Evolutionary conservation across 2,888 invertebrate genomes (phyloP).

Genomic region (Spicauda simplicius): DNA sequence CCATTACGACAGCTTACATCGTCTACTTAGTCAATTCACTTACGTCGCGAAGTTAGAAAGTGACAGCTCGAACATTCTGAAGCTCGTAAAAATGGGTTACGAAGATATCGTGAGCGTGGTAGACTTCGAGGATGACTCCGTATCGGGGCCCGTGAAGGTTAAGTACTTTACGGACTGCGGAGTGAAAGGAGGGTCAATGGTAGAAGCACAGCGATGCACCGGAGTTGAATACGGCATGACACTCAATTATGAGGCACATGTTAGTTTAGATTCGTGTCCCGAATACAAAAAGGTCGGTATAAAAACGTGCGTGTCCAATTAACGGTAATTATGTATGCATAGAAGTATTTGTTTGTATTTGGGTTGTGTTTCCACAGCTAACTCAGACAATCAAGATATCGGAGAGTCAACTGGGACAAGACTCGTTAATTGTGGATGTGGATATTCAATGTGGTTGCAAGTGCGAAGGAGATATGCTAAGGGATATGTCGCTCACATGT

Average conservation of each 20-base stretch:
- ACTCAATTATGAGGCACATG: slow-evolving; percentile 86
- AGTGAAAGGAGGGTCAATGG: slow-evolving; percentile 70
- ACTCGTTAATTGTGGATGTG: slow-evolving; percentile 88
- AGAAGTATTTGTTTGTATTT: slow-evolving; percentile 5
- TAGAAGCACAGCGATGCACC: slow-evolving; percentile 84
- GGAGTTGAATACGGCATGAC: slow-evolving; percentile 86
- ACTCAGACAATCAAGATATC: slow-evolving; percentile 86
- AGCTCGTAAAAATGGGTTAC: slow-evolving; percentile 92
- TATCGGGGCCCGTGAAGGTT: slow-evolving; percentile 86
- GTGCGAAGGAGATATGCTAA: slow-evolving; percentile 74
- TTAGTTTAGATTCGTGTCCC: slow-evolving; percentile 85
- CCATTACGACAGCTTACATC: slow-evolving; percentile 88
- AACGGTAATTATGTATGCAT: slow-evolving; percentile 27
- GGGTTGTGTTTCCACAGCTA: slow-evolving; percentile 50
- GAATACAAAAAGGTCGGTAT: slow-evolving; percentile 72
- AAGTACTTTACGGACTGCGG: slow-evolving; percentile 90
- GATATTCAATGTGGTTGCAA: slow-evolving; percentile 90
- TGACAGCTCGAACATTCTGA: slow-evolving; percentile 94
- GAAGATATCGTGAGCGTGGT: slow-evolving; percentile 89
- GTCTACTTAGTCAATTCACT: slow-evolving; percentile 89
- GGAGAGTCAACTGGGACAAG: slow-evolving; percentile 91
- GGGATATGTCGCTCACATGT: slow-evolving; percentile 63
- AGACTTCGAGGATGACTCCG: slow-evolving; percentile 85
- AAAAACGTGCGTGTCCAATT: slow-evolving; percentile 29
- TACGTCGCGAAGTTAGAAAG: slow-evolving; percentile 91